Conservation (phyloP, 1,140 invertebrate genomes). For the Paracyclopina nana region DNA sequence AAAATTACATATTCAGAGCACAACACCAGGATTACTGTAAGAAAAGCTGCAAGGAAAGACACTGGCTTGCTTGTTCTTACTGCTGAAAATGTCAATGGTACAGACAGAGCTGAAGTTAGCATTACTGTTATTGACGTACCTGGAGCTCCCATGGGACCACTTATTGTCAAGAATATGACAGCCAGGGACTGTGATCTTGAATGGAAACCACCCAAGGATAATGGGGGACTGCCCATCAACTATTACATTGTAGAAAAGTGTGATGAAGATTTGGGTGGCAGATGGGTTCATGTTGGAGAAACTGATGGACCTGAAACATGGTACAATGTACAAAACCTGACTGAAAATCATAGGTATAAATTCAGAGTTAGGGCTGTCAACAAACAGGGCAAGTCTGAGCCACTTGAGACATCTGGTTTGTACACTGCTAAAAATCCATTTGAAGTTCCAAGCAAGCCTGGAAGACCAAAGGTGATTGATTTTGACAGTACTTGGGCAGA, state of each 20-base stretch:
- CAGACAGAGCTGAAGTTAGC: conserved; percentile 70
- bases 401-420: conserved; percentile 62
- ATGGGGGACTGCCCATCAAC: conserved; percentile 69
- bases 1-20: conserved; percentile 54
- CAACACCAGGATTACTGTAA: conserved; percentile 65
- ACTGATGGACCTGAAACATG: conserved; percentile 53
- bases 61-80: conserved; percentile 74
- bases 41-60: conserved; percentile 63
- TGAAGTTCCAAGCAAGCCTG: conserved; percentile 64
- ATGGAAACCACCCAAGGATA: conserved; percentile 76
- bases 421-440: conserved; percentile 96
- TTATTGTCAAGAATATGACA: conserved; percentile 64
- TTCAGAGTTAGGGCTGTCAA: conserved; percentile 88
- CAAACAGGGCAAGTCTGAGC: conserved; percentile 84
- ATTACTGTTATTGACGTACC: conserved; percentile 68
- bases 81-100: conserved; percentile 80
- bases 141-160: conserved; percentile 66
- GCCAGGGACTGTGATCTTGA: conserved; percentile 61
- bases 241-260: conserved; percentile 83
- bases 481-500: conserved; percentile 86
- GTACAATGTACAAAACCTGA: conserved; percentile 50
- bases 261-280: conserved; percentile 60
- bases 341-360: conserved; percentile 81
- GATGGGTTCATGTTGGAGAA: conserved; percentile 80
- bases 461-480: conserved; percentile 66